Percentiles rank a stretch among this genome's conserved stretches.
Evolutionary conservation across 2,797 vertebrate species (phyloP).

Genomic region (Lates japonicus): DNA sequence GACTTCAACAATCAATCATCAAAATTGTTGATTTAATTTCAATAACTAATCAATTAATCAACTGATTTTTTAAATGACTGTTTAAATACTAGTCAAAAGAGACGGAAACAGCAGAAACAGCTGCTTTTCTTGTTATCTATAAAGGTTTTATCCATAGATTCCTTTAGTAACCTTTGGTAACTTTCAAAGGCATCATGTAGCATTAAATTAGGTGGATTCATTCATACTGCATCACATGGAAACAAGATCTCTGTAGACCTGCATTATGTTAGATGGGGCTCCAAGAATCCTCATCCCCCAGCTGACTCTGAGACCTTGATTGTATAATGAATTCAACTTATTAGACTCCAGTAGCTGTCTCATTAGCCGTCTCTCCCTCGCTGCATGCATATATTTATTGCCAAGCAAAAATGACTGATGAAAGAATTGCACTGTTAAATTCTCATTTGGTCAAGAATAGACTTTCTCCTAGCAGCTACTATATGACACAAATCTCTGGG

Average conservation of each 20-base stretch:
- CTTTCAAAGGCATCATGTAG: not conserved
- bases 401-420: conserved; percentile 34
- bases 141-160: not conserved
- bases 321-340: conserved; percentile 75
- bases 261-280: conserved; percentile 35
- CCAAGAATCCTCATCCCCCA: conserved; percentile 54
- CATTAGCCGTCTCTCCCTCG: conserved; percentile 58
- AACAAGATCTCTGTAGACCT: conserved; percentile 35
- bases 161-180: not conserved
- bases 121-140: not conserved
- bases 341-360: conserved; percentile 72
- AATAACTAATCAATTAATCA: not conserved
- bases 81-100: not conserved
- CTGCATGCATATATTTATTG: conserved; percentile 67
- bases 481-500: conserved; percentile 10
- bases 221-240: conserved; percentile 39
- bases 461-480: conserved; percentile 24
- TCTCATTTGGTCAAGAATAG: conserved; percentile 39
- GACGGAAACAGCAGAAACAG: not conserved
- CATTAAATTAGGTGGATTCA: conserved; percentile 13
- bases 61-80: not conserved
- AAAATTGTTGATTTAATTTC: not conserved
- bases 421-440: conserved; percentile 42
- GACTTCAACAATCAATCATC: too few relatives aligned
- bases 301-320: conserved; percentile 67